Evolutionary conservation across 2,113 vertebrate genomes (phyloP), one percentile per base, ranked within the genome.

Genomic region (Struthio camelus): DNA sequence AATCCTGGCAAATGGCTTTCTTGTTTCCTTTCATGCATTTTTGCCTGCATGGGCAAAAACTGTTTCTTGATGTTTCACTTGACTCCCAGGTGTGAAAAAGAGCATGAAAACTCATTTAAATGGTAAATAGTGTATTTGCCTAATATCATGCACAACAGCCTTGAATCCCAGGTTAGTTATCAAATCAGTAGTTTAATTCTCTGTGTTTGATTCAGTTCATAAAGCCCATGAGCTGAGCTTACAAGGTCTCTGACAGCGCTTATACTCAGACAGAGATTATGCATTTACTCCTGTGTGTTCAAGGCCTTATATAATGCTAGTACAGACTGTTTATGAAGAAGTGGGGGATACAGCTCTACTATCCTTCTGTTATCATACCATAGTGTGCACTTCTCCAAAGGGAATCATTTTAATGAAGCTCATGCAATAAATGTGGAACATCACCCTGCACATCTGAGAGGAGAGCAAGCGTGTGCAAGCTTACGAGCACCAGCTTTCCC

Each of bases 161-260:
- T 24, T 80, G 50, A 64, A 96, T 81, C 72, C 80, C 79, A 88
- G 24, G 71, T 59, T 95, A 95, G 96, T 94, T 86, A 93, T 84
- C 75, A 78, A 56, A 87, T 85, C 44, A 59, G 94, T 85, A 78
- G 59, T 90, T 95, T 89, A 89, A 69, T 80, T 62, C 46, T 75
- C 76, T 82, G 88, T 62, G 92, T 77, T 97, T 62, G 36, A 87
- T 85, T 89, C 85, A 92, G 73, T 27, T 65, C 85, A 79, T 96
- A 92, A 97, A 94, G 42, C 22, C 14, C 51, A 70, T 1, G 3
- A 42, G 54, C 22, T 77, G 80, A 67, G 40, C 64, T 73, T 56
- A 50, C 34, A 85, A 66, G 71, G 87, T 89, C 94, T 89, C 79
- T 83, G 90, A 27, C 2, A 48, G 51, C 54, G 61, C 11, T 95